These are phyloP conservation scores for Saguinus midas DNA, from an alignment of 2,113 vertebrate species.

Conservation along the genomic window DNA sequence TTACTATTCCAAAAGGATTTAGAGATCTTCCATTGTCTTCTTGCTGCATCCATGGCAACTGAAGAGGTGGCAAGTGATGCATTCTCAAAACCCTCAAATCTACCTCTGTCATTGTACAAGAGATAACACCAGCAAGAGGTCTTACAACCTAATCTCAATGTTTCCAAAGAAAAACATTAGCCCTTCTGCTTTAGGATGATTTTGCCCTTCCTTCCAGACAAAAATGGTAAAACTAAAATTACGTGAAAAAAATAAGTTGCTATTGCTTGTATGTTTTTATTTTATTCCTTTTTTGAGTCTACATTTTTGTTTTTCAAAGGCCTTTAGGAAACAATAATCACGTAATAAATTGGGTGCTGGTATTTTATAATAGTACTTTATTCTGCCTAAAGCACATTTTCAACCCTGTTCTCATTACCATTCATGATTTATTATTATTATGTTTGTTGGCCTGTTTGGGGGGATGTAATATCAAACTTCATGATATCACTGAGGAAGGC, in stretches of 20 bases:
- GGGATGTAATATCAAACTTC: not conserved
- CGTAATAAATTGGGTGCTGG: constrained; percentile 32
- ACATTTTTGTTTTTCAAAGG: constrained; percentile 33
- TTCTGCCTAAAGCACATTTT: constrained; percentile 38
- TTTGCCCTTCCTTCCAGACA: not conserved
- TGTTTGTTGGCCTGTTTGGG: not conserved
- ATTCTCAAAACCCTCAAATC: not conserved
- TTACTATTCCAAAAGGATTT: not conserved
- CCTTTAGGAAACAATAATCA: constrained; percentile 35
- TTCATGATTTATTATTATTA: constrained; percentile 2
- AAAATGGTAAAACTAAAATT: constrained; percentile 36
- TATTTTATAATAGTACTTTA: constrained; percentile 26
- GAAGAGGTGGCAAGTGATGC: not conserved
- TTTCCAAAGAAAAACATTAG: not conserved
- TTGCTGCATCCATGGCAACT: not conserved
- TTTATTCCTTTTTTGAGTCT: not conserved
- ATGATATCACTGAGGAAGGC: constrained; percentile 13
- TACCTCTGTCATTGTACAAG: not conserved
- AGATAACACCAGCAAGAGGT: not conserved
- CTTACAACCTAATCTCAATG: not conserved
- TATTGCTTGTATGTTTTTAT: not conserved
- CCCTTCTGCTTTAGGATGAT: not conserved
- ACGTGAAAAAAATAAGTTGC: not conserved
- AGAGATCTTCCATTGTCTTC: not conserved
- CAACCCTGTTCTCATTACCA: constrained; percentile 16